phyloP scores from a whole-genome alignment of 2,888 invertebrate species.

The Iphiclides podalirius region DNA sequence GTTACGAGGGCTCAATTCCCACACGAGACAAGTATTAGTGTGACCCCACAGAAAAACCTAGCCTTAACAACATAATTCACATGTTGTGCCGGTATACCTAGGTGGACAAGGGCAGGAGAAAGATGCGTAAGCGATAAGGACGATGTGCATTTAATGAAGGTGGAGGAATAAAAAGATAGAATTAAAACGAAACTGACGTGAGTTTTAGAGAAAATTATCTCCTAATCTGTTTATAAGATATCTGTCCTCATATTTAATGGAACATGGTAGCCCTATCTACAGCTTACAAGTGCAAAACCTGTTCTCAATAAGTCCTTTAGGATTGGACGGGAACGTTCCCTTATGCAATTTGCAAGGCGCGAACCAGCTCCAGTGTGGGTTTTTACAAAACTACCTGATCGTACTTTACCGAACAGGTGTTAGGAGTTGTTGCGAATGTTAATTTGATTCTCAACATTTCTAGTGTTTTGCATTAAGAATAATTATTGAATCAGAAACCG shows the following conservation, averaged over 20 bases:
- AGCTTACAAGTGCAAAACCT: background rate
- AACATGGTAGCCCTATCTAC: background rate
- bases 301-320: constrained; percentile 16
- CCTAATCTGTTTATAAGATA: too few species aligned
- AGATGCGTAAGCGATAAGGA: too few species aligned
- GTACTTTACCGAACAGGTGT: constrained; percentile 1
- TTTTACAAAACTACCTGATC: constrained; percentile 9
- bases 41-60: too few species aligned
- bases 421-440: background rate
- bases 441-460: constrained; percentile 1
- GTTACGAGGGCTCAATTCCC: too few species aligned
- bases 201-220: too few species aligned
- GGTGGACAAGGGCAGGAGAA: too few species aligned
- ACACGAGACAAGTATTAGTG: too few species aligned
- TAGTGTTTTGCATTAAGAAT: background rate
- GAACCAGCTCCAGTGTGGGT: background rate
- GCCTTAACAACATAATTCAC: too few species aligned
- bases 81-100: too few species aligned
- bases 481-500: background rate
- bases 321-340: constrained; percentile 4
- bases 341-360: constrained; percentile 7
- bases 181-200: too few species aligned
- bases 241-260: background rate
- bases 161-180: too few species aligned
- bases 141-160: too few species aligned